Conservation (phyloP, 1,140 invertebrate genomes). For the Rhyacophila brunnea region DNA sequence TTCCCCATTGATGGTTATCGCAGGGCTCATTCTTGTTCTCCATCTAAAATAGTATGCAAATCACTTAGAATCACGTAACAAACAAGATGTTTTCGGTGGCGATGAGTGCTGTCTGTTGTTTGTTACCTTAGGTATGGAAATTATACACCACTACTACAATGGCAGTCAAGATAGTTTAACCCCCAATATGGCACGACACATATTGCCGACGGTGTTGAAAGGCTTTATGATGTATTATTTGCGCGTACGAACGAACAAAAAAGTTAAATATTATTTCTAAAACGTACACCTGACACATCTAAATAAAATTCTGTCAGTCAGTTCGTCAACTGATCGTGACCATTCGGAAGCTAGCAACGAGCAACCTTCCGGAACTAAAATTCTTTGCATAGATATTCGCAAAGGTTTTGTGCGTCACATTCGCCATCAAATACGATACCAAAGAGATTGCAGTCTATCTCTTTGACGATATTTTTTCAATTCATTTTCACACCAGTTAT, state of each 20-base stretch:
- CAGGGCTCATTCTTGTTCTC: slow-evolving; percentile 44
- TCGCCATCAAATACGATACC: too few relatives aligned
- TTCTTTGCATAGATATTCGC: too few relatives aligned
- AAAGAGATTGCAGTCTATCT: too few relatives aligned
- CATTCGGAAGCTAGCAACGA: slow-evolving; percentile 7
- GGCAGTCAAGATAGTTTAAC: slow-evolving; percentile 18
- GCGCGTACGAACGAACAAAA: background rate
- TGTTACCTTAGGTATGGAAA: too few relatives aligned
- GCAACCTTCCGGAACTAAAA: background rate
- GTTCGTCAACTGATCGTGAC: slow-evolving; percentile 3
- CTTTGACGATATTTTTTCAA: too few relatives aligned
- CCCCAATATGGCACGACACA: slow-evolving; percentile 4
- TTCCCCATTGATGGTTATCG: slow-evolving; percentile 42
- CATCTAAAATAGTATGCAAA: slow-evolving; percentile 36
- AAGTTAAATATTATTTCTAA: slow-evolving; percentile 5
- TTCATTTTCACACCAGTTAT: too few relatives aligned
- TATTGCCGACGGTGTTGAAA: slow-evolving; percentile 1
- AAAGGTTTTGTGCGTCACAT: too few relatives aligned
- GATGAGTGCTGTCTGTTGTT: background rate
- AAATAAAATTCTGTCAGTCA: slow-evolving; percentile 16
- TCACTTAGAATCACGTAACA: background rate
- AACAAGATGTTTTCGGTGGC: background rate
- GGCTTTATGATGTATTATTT: slow-evolving; percentile 2
- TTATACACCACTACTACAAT: too few relatives aligned
- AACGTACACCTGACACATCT: slow-evolving; percentile 21